Evolutionary conservation across 2,888 invertebrate genomes (phyloP).

Genomic region (Coelopa pilipes): DNA sequence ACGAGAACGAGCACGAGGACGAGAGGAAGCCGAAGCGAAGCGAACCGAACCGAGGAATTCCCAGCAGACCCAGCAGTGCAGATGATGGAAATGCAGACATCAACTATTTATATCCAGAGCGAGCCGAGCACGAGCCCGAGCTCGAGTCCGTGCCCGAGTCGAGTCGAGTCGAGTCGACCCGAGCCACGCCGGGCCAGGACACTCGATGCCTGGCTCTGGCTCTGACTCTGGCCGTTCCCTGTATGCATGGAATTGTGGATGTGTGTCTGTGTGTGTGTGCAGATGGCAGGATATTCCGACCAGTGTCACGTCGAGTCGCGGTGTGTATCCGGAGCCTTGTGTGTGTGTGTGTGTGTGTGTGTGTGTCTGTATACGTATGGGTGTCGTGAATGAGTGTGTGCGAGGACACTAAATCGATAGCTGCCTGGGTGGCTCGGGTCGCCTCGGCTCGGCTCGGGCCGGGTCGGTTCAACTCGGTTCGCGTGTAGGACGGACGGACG

Average conservation of each 20-base stretch:
- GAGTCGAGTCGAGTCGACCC: too few relatives aligned
- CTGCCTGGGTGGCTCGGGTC: background rate
- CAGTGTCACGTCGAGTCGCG: constrained; percentile 16
- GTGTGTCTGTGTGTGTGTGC: background rate
- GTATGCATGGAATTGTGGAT: too few relatives aligned
- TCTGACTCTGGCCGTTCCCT: too few relatives aligned
- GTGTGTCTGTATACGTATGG: constrained; percentile 10
- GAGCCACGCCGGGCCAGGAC: too few relatives aligned
- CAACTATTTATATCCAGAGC: constrained; percentile 1
- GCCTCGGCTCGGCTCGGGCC: too few relatives aligned
- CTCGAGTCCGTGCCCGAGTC: too few relatives aligned
- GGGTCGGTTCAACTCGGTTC: too few relatives aligned
- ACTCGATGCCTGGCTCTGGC: too few relatives aligned
- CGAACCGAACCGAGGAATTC: constrained; percentile 18
- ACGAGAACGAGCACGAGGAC: background rate
- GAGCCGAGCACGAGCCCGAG: too few relatives aligned
- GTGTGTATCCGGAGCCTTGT: constrained; percentile 8
- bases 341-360: constrained; percentile 14
- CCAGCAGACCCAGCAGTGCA: constrained; percentile 26
- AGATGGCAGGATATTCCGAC: constrained; percentile 19
- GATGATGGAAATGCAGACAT: constrained; percentile 33
- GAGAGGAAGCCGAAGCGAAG: background rate
- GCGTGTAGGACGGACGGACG: too few relatives aligned
- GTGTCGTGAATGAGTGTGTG: background rate
- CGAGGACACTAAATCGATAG: constrained; percentile 40